Evolutionary conservation across 2,113 vertebrate genomes (phyloP).

Genomic region (Callocephalon fimbriatum): DNA sequence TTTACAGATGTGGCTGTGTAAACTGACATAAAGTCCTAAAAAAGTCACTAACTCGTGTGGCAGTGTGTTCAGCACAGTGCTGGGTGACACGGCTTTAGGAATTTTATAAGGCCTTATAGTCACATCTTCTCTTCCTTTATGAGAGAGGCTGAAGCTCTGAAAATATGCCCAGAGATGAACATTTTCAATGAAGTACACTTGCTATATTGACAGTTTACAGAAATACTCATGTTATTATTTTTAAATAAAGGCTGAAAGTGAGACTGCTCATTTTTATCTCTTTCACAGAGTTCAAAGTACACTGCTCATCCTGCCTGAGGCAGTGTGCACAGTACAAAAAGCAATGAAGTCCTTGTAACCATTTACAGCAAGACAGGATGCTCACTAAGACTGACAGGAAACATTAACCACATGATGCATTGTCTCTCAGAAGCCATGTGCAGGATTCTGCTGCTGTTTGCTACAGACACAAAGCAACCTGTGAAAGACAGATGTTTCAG

Average conservation of each 20-base stretch:
- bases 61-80: not conserved
- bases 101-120: not conserved
- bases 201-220: not conserved
- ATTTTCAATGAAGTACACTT: not conserved
- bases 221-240: not conserved
- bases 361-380: not conserved
- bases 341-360: not conserved
- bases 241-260: not conserved
- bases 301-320: not conserved
- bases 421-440: not conserved
- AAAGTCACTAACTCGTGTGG: not conserved
- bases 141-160: not conserved
- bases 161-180: not conserved
- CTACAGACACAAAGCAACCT: not conserved
- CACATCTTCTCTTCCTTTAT: not conserved
- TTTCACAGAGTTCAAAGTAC: not conserved
- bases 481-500: not conserved
- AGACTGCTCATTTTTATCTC: constrained; percentile 1
- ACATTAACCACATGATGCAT: not conserved
- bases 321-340: not conserved
- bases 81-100: not conserved
- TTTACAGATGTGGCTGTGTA: not conserved
- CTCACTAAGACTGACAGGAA: not conserved
- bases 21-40: not conserved
- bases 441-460: not conserved